Evolutionary conservation across 2,888 invertebrate species (phyloP).

Genomic region (Dichetophora obliterata): DNA sequence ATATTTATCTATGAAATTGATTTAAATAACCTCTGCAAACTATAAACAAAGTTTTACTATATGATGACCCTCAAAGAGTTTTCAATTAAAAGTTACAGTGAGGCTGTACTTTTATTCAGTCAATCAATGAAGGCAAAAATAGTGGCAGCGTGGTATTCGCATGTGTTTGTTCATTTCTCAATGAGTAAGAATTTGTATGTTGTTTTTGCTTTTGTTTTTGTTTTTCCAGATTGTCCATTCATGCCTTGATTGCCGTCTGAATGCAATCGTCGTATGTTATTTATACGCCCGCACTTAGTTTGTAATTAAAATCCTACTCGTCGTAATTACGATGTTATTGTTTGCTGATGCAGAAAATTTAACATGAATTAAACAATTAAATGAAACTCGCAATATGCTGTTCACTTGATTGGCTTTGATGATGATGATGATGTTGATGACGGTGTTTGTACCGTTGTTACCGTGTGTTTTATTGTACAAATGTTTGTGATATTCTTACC

Average conservation of each 20-base stretch:
- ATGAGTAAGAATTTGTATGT: not conserved
- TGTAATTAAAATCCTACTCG: not conserved
- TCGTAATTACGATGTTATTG: constrained; percentile 51
- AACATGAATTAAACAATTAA: constrained; percentile 63
- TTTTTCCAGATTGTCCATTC: not conserved
- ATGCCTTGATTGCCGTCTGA: not conserved
- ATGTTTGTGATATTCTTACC: not conserved
- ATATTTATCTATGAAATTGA: too few relatives aligned
- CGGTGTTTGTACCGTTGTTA: not conserved
- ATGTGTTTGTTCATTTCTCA: not conserved
- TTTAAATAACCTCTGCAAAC: too few relatives aligned
- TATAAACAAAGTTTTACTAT: too few relatives aligned
- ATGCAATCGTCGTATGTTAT: not conserved
- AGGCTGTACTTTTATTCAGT: too few relatives aligned
- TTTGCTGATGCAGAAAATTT: constrained; percentile 61
- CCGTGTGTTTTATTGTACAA: not conserved
- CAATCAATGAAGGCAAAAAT: too few relatives aligned
- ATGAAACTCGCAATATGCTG: not conserved
- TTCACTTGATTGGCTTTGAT: not conserved
- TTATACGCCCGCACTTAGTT: not conserved
- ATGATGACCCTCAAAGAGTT: too few relatives aligned
- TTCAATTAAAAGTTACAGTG: too few relatives aligned
- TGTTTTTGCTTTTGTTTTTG: not conserved
- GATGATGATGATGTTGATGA: not conserved
- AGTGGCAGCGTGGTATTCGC: too few relatives aligned